Conservation (phyloP, 2,888 invertebrate species). For the Miltochrista miniata region DNA sequence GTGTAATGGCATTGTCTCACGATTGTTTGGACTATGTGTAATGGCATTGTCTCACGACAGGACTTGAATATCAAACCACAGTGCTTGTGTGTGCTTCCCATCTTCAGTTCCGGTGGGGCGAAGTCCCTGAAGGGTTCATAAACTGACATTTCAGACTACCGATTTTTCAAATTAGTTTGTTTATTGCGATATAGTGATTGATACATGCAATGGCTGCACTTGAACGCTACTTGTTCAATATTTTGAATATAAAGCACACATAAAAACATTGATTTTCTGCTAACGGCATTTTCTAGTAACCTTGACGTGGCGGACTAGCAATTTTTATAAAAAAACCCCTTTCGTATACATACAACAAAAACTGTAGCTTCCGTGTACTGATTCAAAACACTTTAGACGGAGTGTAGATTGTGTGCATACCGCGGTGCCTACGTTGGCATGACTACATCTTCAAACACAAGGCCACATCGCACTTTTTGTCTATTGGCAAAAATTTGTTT, state of each 20-base stretch:
- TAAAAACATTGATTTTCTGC: not conserved
- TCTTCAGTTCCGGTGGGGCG: no score
- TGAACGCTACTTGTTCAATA: no score
- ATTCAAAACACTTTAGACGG: not conserved
- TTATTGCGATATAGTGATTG: not conserved
- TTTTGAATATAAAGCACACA: no score
- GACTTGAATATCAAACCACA: no score
- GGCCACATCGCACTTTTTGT: not conserved
- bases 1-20: no score
- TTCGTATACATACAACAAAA: not conserved
- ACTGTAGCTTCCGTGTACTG: not conserved
- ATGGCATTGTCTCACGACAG: no score
- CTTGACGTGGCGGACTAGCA: not conserved
- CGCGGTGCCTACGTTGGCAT: not conserved
- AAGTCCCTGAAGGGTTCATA: no score
- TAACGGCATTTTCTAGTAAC: constrained; percentile 1
- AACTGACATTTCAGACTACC: not conserved
- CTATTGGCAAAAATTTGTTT: not conserved
- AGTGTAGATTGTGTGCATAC: not conserved
- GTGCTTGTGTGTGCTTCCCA: no score
- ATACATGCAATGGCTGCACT: not conserved
- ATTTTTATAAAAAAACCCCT: not conserved
- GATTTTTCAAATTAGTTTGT: not conserved
- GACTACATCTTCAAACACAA: not conserved
- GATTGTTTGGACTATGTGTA: no score